Conservation (phyloP, 1,140 invertebrate species). For the Myzus persicae region DNA sequence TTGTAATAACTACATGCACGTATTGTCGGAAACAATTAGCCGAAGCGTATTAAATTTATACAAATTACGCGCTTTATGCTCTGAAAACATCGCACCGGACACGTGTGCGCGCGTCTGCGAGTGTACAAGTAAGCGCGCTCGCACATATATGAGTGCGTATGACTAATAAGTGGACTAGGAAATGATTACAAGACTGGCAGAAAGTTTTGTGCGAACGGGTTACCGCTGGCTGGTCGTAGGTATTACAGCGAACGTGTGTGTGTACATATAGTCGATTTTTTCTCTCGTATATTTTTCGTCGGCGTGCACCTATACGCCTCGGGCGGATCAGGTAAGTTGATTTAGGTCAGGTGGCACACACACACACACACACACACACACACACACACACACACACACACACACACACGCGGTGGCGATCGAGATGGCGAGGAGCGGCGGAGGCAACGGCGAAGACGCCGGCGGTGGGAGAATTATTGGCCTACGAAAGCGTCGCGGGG, state of each 20-base stretch:
- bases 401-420: neutral
- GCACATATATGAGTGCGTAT: neutral
- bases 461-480: slow-evolving; percentile 57
- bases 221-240: neutral
- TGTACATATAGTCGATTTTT: slow-evolving; percentile 6
- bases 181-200: slow-evolving; percentile 30
- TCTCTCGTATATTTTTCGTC: slow-evolving; percentile 47
- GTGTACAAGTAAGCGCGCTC: neutral
- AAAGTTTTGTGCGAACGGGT: slow-evolving; percentile 26
- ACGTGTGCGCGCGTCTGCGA: neutral
- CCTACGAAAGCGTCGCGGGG: slow-evolving; percentile 53
- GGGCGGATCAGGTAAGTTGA: slow-evolving; percentile 46
- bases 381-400: neutral
- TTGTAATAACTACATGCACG: neutral
- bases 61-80: slow-evolving; percentile 29
- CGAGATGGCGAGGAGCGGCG: neutral
- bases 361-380: neutral
- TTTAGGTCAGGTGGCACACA: slow-evolving; percentile 50
- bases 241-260: neutral
- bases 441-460: neutral
- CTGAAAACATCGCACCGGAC: slow-evolving; percentile 28
- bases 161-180: slow-evolving; percentile 43
- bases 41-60: neutral
- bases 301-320: slow-evolving; percentile 43
- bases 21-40: neutral